Conservation (phyloP, 2,113 vertebrate species). For the Pollachius pollachius region DNA sequence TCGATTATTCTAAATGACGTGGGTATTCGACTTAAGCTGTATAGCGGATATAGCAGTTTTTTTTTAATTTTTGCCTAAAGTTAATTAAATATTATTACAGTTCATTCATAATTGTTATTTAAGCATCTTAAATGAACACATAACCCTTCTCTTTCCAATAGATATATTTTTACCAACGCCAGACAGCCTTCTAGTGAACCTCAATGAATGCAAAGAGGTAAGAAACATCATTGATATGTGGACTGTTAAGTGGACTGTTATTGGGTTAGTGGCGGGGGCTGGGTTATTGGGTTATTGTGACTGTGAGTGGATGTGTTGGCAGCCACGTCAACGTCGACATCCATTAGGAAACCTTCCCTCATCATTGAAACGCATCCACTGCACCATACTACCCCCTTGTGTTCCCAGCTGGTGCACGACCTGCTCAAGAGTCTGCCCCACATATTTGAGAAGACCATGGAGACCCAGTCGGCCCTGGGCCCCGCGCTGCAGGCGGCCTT, state of each 20-base stretch:
- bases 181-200: conserved; percentile 94
- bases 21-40: too few species aligned
- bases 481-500: conserved; percentile 92
- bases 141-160: conserved; percentile 61
- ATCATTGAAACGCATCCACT: too few species aligned
- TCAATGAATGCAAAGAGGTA: conserved; percentile 98
- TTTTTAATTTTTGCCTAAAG: too few species aligned
- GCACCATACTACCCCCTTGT: background rate
- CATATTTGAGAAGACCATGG: conserved; percentile 91
- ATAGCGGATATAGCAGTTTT: too few species aligned
- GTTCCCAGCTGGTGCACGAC: conserved; percentile 87
- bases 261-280: too few species aligned
- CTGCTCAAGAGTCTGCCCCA: conserved; percentile 87
- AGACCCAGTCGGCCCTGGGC: conserved; percentile 93
- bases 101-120: background rate
- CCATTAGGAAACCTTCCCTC: too few species aligned
- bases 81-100: background rate
- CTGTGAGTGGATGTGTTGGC: too few species aligned
- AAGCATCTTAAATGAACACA: background rate
- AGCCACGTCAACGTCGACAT: too few species aligned
- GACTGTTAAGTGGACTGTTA: background rate
- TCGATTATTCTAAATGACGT: too few species aligned
- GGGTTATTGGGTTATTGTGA: too few species aligned
- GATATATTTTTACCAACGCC: conserved; percentile 98
- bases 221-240: conserved; percentile 40